phyloP scores from a whole-genome alignment of 2,888 invertebrate species.

The Habrosyne pyritoides region DNA sequence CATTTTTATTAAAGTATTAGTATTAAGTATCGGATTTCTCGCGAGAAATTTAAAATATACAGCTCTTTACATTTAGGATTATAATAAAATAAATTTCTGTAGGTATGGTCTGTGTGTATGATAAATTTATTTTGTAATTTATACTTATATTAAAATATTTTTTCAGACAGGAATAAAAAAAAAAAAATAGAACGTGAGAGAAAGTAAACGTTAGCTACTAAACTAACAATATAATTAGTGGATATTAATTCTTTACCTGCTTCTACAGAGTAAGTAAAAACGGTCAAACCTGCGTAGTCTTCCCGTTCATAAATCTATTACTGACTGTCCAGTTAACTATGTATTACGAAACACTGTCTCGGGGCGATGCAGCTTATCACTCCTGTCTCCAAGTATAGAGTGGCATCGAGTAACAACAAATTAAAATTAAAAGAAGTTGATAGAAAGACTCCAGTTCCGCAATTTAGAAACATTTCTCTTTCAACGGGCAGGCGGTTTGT shows the following conservation, averaged over 20 bases:
- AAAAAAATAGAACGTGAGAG: no score
- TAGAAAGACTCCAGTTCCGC: neutral
- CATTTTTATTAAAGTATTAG: constrained; percentile 3
- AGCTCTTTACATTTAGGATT: neutral
- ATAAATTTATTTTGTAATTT: no score
- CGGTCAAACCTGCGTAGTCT: neutral
- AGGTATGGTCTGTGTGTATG: neutral
- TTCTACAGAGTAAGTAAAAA: no score
- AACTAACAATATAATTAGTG: no score
- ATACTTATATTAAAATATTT: no score
- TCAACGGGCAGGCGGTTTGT: neutral
- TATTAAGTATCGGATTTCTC: neutral
- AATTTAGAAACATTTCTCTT: constrained; percentile 1
- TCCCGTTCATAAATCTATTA: constrained; percentile 7
- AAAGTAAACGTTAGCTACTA: no score
- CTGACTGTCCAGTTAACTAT: constrained; percentile 6
- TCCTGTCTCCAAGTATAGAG: constrained; percentile 27
- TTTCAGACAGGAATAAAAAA: no score
- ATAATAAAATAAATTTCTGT: neutral
- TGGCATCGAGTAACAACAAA: neutral
- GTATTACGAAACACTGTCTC: constrained; percentile 26
- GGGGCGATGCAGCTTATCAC: constrained; percentile 36
- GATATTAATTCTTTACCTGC: no score
- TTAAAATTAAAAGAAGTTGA: neutral
- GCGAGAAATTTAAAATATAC: neutral